Conservation (phyloP, 2,113 vertebrate species). For the Axis porcinus region DNA sequence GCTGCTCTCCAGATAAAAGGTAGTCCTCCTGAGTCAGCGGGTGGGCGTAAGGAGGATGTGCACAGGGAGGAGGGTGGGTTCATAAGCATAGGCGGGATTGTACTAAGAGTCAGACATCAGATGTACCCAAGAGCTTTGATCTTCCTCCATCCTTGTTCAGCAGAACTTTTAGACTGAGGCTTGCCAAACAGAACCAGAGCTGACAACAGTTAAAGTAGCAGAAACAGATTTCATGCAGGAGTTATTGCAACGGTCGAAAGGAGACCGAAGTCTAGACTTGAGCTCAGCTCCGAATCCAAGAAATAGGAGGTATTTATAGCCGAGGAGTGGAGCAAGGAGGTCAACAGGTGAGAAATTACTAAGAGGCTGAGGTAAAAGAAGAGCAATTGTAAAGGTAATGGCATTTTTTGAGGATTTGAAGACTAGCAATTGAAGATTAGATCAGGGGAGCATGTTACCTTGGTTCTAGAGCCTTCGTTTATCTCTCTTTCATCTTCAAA, state of each 20-base stretch:
- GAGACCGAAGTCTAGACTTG: neutral
- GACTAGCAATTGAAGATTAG: neutral
- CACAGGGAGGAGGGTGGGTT: accelerated
- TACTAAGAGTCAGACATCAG: too few species aligned
- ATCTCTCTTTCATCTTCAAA: neutral
- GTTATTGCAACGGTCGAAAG: neutral
- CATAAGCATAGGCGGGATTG: neutral
- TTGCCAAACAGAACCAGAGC: neutral
- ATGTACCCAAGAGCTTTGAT: too few species aligned
- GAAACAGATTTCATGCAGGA: neutral
- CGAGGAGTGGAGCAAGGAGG: neutral
- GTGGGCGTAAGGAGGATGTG: accelerated
- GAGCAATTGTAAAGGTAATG: neutral
- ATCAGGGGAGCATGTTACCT: neutral
- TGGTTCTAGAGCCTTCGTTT: neutral
- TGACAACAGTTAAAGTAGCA: neutral
- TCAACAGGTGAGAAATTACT: neutral
- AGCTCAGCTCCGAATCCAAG: neutral
- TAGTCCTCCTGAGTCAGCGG: neutral
- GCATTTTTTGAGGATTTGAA: neutral
- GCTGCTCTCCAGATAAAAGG: neutral
- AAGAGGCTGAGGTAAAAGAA: neutral
- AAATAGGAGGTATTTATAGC: neutral
- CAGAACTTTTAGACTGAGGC: neutral
- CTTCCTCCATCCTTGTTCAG: neutral